Percentiles rank a stretch among this genome's conserved stretches.
Evolutionary conservation across 2,797 vertebrate genomes (phyloP).

Genomic region (Platalea minor): DNA sequence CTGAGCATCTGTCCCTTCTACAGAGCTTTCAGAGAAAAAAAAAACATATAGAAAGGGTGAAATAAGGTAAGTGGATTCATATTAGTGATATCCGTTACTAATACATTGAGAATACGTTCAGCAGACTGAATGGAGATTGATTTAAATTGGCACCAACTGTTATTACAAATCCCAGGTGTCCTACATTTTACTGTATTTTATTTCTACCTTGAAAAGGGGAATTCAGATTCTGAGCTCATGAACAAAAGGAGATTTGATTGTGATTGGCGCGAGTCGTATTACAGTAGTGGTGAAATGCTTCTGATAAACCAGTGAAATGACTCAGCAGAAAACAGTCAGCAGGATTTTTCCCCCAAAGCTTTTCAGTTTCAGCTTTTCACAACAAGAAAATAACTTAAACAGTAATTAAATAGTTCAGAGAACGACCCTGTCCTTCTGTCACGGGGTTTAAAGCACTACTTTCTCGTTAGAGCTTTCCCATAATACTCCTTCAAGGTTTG

Average conservation of each 20-base stretch:
- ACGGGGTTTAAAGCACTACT: background rate
- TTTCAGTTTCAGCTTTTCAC: slow-evolving; percentile 8
- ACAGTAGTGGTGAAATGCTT: slow-evolving; percentile 2
- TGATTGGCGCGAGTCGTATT: background rate
- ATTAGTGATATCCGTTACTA: background rate
- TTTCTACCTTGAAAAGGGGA: slow-evolving; percentile 12
- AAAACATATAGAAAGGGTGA: background rate
- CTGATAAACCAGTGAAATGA: slow-evolving; percentile 45
- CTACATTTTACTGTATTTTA: background rate
- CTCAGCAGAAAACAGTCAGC: slow-evolving; percentile 52
- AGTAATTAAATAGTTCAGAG: background rate
- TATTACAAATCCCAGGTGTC: background rate
- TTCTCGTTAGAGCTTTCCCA: background rate
- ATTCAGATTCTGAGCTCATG: background rate
- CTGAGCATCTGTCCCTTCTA: background rate
- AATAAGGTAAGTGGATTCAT: background rate
- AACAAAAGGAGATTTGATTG: slow-evolving; percentile 43
- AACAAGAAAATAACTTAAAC: slow-evolving; percentile 8
- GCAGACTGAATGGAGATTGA: background rate
- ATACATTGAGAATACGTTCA: background rate
- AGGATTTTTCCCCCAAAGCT: slow-evolving; percentile 9
- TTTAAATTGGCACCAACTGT: background rate
- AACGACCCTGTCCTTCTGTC: background rate
- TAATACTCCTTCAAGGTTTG: background rate
- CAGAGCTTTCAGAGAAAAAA: background rate